phyloP scores from a whole-genome alignment of 1,140 invertebrate genomes.

The Musca vetustissima region DNA sequence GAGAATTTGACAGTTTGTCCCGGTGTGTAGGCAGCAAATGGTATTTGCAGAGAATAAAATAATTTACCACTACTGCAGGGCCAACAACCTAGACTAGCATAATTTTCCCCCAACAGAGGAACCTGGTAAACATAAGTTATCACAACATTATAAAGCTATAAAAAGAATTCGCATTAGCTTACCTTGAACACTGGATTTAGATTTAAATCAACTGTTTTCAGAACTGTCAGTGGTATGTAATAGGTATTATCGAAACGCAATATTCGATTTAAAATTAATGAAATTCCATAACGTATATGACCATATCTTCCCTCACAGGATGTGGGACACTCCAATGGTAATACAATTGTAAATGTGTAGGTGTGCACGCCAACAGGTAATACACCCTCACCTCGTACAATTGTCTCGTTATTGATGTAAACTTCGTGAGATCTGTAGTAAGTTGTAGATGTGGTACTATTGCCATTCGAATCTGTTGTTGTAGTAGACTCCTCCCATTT shows the following conservation, averaged over 20 bases:
- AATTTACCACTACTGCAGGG: constrained; percentile 44
- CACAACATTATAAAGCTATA: background rate
- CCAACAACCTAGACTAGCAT: constrained; percentile 46
- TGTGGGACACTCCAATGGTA: constrained; percentile 64
- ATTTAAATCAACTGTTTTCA: constrained; percentile 70
- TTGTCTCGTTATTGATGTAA: background rate
- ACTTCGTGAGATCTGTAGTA: constrained; percentile 6
- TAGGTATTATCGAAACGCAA: constrained; percentile 50
- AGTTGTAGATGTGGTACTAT: background rate
- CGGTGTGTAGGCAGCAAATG: constrained; percentile 47
- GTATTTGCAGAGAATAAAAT: constrained; percentile 37
- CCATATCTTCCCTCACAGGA: constrained; percentile 74
- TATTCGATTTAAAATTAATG: background rate
- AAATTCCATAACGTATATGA: constrained; percentile 65
- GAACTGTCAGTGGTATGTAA: constrained; percentile 69
- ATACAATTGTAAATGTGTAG: constrained; percentile 61
- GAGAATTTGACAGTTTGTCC: constrained; percentile 41
- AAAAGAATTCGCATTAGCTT: background rate
- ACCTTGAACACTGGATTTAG: constrained; percentile 42
- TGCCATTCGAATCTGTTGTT: constrained; percentile 69
- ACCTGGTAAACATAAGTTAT: too few species aligned
- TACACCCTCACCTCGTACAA: background rate
- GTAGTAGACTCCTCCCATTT: constrained; percentile 34
- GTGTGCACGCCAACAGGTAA: constrained; percentile 56
- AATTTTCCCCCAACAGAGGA: constrained; percentile 36